Conservation (phyloP, 2,888 invertebrate species). For the Pseudococcus viburni region DNA sequence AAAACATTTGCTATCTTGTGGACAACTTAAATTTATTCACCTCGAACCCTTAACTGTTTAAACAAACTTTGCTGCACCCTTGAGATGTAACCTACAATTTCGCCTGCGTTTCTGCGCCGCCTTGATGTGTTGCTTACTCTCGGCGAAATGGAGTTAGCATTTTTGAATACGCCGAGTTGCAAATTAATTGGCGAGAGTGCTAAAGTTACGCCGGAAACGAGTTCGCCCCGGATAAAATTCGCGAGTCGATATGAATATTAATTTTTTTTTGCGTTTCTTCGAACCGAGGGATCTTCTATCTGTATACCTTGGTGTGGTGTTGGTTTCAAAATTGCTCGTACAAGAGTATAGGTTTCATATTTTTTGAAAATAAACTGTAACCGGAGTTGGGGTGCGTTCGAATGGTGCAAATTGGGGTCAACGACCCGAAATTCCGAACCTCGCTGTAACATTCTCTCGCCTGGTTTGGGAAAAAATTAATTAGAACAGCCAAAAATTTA, state of each 20-base stretch:
- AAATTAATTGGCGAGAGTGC: conserved; percentile 45
- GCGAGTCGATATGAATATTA: conserved; percentile 48
- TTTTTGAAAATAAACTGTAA: background rate
- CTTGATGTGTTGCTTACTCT: background rate
- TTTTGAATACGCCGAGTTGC: conserved; percentile 49
- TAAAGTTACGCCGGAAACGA: conserved; percentile 44
- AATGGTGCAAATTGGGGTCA: conserved; percentile 3
- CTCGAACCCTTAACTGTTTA: conserved; percentile 52
- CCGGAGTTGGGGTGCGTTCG: background rate
- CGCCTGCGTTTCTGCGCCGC: conserved; percentile 11
- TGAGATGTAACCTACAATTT: conserved; percentile 53
- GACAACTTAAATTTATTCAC: conserved; percentile 58
- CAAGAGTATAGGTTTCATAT: background rate
- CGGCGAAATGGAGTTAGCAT: background rate
- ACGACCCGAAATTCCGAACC: background rate
- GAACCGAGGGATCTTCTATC: background rate
- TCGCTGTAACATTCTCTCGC: background rate
- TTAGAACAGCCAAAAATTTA: conserved; percentile 27
- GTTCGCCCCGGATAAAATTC: conserved; percentile 34
- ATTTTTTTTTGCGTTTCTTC: background rate
- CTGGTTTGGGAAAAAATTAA: background rate
- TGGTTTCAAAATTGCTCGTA: background rate
- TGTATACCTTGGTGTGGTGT: background rate
- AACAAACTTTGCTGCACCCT: conserved; percentile 57
- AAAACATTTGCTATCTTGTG: conserved; percentile 58